Conservation (phyloP, 1,140 invertebrate species). For the Ephestia elutella region DNA sequence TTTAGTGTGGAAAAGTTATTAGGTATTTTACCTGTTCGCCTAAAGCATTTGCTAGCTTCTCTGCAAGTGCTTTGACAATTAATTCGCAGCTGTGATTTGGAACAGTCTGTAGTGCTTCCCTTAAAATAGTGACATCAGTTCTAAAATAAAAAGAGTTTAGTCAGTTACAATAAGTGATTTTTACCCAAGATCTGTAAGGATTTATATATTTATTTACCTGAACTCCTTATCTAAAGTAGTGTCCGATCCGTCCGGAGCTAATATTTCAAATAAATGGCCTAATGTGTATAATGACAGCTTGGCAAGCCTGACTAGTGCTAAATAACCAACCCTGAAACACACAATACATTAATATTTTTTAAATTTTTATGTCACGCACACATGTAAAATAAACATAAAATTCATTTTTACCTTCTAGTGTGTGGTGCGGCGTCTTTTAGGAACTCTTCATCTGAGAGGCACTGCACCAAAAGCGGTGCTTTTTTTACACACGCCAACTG, state of each 20-base stretch:
- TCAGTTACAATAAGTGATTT: not conserved
- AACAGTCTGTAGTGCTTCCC: constrained; percentile 67
- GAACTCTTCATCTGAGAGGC: constrained; percentile 63
- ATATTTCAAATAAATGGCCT: constrained; percentile 82
- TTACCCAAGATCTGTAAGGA: not conserved
- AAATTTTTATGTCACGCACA: not conserved
- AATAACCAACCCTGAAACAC: constrained; percentile 81
- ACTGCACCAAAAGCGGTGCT: constrained; percentile 64
- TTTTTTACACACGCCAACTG: constrained; percentile 92
- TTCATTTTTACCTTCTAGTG: constrained; percentile 51
- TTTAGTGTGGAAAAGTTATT: too few relatives aligned
- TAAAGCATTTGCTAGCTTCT: constrained; percentile 83
- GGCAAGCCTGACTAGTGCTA: constrained; percentile 90
- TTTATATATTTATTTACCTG: constrained; percentile 33
- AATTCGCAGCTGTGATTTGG: constrained; percentile 67
- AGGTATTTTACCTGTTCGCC: constrained; percentile 72
- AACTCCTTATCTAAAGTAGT: constrained; percentile 52
- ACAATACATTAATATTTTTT: not conserved
- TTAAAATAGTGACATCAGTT: constrained; percentile 63
- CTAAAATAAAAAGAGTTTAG: constrained; percentile 34
- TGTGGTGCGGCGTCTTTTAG: constrained; percentile 61
- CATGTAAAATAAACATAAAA: too few relatives aligned
- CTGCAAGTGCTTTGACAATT: constrained; percentile 77
- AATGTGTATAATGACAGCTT: constrained; percentile 92
- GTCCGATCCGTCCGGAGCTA: constrained; percentile 75